Evolutionary conservation across 2,888 invertebrate genomes (phyloP).

Genomic region (Aplocera efformata): DNA sequence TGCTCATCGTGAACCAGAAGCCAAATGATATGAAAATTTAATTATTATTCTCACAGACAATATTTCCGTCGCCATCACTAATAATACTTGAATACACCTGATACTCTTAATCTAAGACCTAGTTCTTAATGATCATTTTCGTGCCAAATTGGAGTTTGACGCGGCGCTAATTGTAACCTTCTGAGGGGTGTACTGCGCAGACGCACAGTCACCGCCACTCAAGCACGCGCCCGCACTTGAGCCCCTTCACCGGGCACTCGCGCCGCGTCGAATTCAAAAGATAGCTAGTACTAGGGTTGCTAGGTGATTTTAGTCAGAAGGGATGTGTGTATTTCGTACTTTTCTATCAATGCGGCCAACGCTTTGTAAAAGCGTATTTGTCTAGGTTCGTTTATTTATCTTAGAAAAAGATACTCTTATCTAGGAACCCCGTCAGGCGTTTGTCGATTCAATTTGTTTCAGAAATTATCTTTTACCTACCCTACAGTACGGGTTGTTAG

Average conservation of each 20-base stretch:
- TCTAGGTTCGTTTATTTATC: no score
- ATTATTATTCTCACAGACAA: no score
- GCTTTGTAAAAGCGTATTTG: background rate
- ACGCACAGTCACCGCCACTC: constrained; percentile 65
- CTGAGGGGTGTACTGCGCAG: constrained; percentile 52
- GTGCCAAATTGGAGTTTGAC: constrained; percentile 64
- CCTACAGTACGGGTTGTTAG: no score
- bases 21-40: background rate
- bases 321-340: background rate
- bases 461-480: no score
- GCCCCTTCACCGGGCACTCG: constrained; percentile 68
- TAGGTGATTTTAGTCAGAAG: background rate
- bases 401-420: no score
- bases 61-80: no score
- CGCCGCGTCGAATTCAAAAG: constrained; percentile 76
- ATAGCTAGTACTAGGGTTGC: constrained; percentile 53
- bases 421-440: no score
- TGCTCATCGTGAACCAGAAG: no score
- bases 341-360: background rate
- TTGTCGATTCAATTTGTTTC: no score
- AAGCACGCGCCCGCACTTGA: constrained; percentile 75
- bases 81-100: constrained; percentile 13
- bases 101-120: constrained; percentile 14
- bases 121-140: constrained; percentile 35
- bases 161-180: constrained; percentile 70